Conservation (phyloP, 1,140 invertebrate genomes). For the Drosophila hydei region DNA sequence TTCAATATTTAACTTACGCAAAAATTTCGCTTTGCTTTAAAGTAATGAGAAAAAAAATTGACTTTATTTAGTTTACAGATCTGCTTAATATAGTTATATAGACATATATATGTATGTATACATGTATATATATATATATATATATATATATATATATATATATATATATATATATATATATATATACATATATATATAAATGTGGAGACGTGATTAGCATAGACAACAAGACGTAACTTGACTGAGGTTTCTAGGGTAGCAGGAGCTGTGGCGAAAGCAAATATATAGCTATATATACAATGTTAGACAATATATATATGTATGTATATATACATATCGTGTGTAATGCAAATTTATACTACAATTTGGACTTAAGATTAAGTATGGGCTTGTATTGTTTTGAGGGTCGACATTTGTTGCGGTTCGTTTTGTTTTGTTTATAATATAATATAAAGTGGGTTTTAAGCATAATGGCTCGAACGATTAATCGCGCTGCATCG, state of each 20-base stretch:
- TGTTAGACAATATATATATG: background rate
- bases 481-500: background rate
- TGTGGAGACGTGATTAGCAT: background rate
- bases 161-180: background rate
- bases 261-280: background rate
- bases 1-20: background rate
- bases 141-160: background rate
- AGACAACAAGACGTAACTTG: too few species aligned
- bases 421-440: background rate
- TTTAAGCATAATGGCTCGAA: background rate
- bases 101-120: slow-evolving; percentile 8
- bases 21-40: background rate
- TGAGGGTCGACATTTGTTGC: background rate
- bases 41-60: slow-evolving; percentile 14
- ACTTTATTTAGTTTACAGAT: slow-evolving; percentile 17
- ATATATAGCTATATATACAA: slow-evolving; percentile 8
- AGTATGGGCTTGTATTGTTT: background rate
- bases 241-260: background rate
- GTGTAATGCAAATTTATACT: slow-evolving; percentile 12
- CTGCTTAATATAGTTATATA: slow-evolving; percentile 3
- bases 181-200: background rate
- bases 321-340: slow-evolving; percentile 4
- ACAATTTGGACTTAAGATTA: background rate
- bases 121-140: slow-evolving; percentile 9
- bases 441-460: too few species aligned